Conservation (phyloP, 2,797 vertebrate species). For the Spinus pinus region DNA sequence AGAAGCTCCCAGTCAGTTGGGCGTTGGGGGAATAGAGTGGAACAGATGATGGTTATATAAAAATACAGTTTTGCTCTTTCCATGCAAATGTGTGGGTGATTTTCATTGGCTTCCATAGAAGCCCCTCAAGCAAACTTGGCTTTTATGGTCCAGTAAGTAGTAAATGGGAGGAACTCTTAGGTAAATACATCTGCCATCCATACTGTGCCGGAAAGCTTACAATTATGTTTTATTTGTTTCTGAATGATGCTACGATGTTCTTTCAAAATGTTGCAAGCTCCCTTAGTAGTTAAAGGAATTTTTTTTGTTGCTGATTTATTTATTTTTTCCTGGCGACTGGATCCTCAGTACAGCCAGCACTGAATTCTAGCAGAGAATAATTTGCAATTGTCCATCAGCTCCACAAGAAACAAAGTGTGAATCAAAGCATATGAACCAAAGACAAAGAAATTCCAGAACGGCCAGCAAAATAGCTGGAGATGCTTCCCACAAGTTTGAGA, state of each 20-base stretch:
- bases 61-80: slow-evolving; percentile 18
- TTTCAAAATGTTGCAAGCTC: slow-evolving; percentile 7
- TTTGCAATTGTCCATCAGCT: slow-evolving; percentile 59
- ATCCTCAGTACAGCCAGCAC: background rate
- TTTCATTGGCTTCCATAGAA: slow-evolving; percentile 21
- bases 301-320: slow-evolving; percentile 52
- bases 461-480: slow-evolving; percentile 42
- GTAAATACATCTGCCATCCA: slow-evolving; percentile 55
- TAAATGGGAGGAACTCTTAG: slow-evolving; percentile 19
- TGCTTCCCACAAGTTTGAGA: slow-evolving; percentile 19
- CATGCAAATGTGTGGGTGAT: background rate
- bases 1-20: background rate
- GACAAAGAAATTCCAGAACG: slow-evolving; percentile 42
- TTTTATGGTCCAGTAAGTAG: background rate
- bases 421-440: slow-evolving; percentile 56
- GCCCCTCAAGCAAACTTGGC: background rate
- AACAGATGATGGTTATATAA: slow-evolving; percentile 9
- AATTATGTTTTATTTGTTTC: slow-evolving; percentile 26
- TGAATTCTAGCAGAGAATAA: slow-evolving; percentile 35
- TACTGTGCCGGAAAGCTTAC: background rate
- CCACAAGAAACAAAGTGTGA: slow-evolving; percentile 44
- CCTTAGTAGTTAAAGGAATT: slow-evolving; percentile 32
- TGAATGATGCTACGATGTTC: background rate
- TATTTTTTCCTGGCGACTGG: slow-evolving; percentile 28
- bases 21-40: background rate